Evolutionary conservation across 1,140 invertebrate genomes (phyloP), one percentile per base, ranked within the genome.

Genomic region (Nymphalis io): DNA sequence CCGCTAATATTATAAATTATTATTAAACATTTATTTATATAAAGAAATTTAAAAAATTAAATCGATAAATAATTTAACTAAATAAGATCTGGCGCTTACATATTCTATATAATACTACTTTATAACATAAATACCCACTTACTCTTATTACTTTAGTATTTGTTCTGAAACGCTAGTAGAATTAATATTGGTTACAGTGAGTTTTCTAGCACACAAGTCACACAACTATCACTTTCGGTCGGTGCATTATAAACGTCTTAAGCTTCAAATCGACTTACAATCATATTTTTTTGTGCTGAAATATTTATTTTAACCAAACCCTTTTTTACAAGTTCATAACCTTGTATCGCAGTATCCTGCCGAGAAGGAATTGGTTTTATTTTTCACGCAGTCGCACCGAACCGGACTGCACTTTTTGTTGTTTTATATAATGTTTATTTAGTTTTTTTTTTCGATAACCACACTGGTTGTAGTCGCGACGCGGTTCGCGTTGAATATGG

Each of bases 401-500:
- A 89, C 81, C 85, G 82, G 83, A 76, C 65, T 70, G 69, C 68
- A 57, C 71, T 81, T 83, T 82, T 83, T 51, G 27, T 76, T 79
- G 68, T 81, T 82, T 83, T 79, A 78, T 51, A 51, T 51, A 48
- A 48, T 48, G n/a, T 82, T 82, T 81, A 66, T 76, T 81, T 78
- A 76, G 72, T 81, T 76, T 78, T 79, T 79, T 81, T 80, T 76
- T 73, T 72, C 68, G 69, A 72, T 75, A 76, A 69, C 60, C 63
- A 74, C 63, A 77, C 23, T 15, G 46, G 18, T 6, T 81, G 81
- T 80, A 78, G 61, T 80, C 80, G 70, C 81, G 69, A 55, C 81
- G 78, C 78, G 73, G 74, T 72, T 81, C 74, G 81, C 63, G 59
- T 75, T 68, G 79, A 70, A 70, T 88, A 77, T 87, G 84, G 60